Percentiles rank a stretch among this genome's conserved stretches.
phyloP scores from a whole-genome alignment of 2,888 invertebrate species.

The Hymenopus coronatus region DNA sequence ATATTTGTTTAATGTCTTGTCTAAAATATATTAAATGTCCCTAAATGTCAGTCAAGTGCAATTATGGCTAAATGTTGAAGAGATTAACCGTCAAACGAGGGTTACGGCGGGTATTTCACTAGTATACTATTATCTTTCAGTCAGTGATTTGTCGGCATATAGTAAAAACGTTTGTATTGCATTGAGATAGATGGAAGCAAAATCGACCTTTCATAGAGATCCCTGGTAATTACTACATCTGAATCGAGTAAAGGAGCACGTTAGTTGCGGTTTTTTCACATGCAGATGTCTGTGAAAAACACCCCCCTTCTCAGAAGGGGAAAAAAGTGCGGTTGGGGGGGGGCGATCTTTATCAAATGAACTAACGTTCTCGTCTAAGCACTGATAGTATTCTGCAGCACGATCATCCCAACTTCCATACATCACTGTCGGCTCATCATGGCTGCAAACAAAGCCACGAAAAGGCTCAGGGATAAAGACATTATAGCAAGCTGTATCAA shows the following conservation, averaged over 20 bases:
- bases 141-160: too few relatives aligned
- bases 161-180: too few relatives aligned
- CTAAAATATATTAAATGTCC: too few relatives aligned
- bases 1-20: too few relatives aligned
- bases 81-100: too few relatives aligned
- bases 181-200: not conserved
- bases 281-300: not conserved
- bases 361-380: not conserved
- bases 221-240: not conserved
- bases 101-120: too few relatives aligned
- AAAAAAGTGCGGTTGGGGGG: not conserved
- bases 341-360: not conserved
- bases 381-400: not conserved
- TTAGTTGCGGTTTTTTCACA: not conserved
- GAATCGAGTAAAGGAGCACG: not conserved
- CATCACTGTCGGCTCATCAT: constrained; percentile 20
- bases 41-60: too few relatives aligned
- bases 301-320: not conserved
- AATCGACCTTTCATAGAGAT: not conserved
- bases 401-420: not conserved
- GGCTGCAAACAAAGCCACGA: not conserved
- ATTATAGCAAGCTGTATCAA: constrained; percentile 11
- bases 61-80: too few relatives aligned
- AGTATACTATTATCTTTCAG: too few relatives aligned
- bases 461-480: constrained; percentile 20